Evolutionary conservation across 2,113 vertebrate species (phyloP).

Genomic region (Rhea americana): DNA sequence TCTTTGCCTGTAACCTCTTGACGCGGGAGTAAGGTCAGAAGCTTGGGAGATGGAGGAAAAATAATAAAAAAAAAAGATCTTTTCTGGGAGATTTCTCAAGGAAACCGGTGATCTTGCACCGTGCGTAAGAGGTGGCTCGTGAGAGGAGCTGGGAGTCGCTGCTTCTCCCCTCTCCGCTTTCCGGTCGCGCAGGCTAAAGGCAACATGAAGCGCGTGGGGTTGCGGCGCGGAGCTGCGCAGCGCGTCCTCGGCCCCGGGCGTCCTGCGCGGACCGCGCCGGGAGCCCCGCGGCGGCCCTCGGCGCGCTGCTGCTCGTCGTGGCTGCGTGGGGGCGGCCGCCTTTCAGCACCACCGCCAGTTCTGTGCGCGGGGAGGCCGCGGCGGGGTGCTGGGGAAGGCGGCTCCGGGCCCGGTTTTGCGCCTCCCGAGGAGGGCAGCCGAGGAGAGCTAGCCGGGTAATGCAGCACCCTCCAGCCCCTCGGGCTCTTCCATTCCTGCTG

Average conservation of each 20-base stretch:
- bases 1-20: neutral
- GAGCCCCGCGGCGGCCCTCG: slow-evolving; percentile 9
- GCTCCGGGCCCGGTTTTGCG: neutral
- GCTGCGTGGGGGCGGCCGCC: neutral
- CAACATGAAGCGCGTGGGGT: neutral
- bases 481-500: neutral
- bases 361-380: neutral
- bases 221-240: neutral
- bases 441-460: neutral
- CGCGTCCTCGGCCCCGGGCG: slow-evolving; percentile 13
- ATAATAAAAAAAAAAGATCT: neutral
- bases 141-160: neutral
- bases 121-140: neutral
- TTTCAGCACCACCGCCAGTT: slow-evolving; percentile 68
- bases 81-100: neutral
- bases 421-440: neutral
- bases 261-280: slow-evolving; percentile 16
- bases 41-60: neutral
- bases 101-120: neutral
- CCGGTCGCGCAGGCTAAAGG: neutral
- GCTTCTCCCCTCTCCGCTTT: slow-evolving; percentile 17
- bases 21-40: neutral
- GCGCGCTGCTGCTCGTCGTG: neutral
- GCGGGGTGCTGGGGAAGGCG: neutral
- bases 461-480: neutral